A percentile compares a stretch with the other conserved stretches of the same genome.
Evolutionary conservation across 2,797 vertebrate genomes (phyloP).

Genomic region (Cryptoprocta ferox): DNA sequence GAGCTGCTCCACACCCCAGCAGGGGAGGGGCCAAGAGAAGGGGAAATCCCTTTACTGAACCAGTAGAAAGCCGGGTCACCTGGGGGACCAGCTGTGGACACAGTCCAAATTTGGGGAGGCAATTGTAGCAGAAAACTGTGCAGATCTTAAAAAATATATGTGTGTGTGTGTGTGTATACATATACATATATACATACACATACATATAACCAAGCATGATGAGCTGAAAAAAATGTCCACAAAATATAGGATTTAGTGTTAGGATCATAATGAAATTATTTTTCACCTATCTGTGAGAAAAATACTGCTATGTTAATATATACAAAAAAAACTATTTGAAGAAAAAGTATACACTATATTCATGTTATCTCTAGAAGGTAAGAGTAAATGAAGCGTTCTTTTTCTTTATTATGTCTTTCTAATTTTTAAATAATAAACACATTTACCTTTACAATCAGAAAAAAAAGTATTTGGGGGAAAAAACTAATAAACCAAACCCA

Average conservation of each 20-base stretch:
- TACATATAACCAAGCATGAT: background rate
- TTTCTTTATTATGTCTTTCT: background rate
- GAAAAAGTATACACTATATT: background rate
- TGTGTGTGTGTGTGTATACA: too few species aligned
- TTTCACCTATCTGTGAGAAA: background rate
- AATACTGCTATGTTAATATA: background rate
- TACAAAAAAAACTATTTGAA: background rate
- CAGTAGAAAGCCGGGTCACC: background rate
- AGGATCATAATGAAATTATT: background rate
- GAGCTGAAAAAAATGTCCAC: background rate
- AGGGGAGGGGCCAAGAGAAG: background rate
- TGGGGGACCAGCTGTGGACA: too few species aligned
- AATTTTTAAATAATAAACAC: background rate
- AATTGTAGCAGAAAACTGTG: background rate
- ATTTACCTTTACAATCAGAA: slow-evolving; percentile 12
- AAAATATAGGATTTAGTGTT: background rate
- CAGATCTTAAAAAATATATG: background rate
- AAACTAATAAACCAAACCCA: background rate
- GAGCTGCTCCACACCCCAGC: background rate
- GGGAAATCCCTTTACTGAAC: slow-evolving; percentile 31
- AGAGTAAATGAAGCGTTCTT: background rate
- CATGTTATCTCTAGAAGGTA: background rate
- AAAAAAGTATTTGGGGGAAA: background rate
- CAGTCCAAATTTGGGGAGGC: background rate
- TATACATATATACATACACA: too few species aligned